Evolutionary conservation across 1,140 invertebrate genomes (phyloP).

Genomic region (Musca domestica): DNA sequence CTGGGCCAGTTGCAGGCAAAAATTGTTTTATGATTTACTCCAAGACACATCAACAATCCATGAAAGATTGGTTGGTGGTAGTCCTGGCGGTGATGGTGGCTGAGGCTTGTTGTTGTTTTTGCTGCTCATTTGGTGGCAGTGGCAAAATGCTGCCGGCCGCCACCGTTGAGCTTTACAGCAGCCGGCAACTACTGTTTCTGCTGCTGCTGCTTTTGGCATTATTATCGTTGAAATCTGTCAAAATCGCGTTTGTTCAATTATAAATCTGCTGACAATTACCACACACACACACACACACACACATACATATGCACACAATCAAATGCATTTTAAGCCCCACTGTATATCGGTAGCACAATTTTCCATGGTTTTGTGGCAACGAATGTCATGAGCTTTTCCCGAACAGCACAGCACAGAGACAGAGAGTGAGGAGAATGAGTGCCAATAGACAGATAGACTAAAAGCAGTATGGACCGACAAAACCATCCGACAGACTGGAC

Average conservation of each 20-base stretch:
- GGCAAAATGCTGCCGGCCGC: background rate
- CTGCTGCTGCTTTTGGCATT: conserved; percentile 18
- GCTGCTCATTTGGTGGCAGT: background rate
- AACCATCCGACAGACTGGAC: no score
- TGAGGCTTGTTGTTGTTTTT: no score
- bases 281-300: conserved; percentile 18
- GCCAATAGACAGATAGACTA: background rate
- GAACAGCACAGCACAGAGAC: background rate
- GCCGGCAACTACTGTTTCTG: background rate
- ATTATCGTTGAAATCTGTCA: conserved; percentile 30
- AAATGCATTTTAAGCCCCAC: background rate
- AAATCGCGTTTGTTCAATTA: conserved; percentile 30
- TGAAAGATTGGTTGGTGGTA: no score
- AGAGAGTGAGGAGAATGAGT: no score
- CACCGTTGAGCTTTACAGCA: background rate
- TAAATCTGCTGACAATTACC: conserved; percentile 29
- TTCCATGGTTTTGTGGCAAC: background rate
- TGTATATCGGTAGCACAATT: background rate
- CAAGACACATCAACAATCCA: background rate
- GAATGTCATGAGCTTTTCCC: background rate
- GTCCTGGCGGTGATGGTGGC: no score
- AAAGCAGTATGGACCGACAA: no score
- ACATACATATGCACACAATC: background rate
- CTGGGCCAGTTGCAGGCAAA: background rate
- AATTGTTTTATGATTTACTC: conserved; percentile 21